These are phyloP conservation scores for Botia kubotai DNA, from an alignment of 2,797 vertebrate genomes.

Conservation along the genomic window DNA sequence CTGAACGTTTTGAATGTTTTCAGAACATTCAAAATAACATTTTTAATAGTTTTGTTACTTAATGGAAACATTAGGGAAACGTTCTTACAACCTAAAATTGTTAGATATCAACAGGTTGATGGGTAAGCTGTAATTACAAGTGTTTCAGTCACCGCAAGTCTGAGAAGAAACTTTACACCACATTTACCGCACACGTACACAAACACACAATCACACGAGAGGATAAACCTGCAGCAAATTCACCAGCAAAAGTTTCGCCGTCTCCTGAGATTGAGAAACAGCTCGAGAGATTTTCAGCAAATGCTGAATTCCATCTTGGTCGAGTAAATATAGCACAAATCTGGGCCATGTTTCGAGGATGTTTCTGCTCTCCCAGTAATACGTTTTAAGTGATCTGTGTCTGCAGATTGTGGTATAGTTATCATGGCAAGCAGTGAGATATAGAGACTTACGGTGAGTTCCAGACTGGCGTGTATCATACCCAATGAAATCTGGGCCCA, in stretches of 20 bases:
- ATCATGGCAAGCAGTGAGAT: neutral
- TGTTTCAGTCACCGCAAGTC: conserved; percentile 1
- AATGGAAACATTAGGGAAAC: too few species aligned
- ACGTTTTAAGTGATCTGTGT: neutral
- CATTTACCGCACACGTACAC: neutral
- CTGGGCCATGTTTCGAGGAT: conserved; percentile 32
- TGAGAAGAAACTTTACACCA: conserved; percentile 13
- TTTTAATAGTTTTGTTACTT: too few species aligned
- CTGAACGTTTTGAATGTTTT: too few species aligned
- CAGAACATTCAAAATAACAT: too few species aligned
- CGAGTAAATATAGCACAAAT: conserved; percentile 44
- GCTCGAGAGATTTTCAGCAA: conserved; percentile 38
- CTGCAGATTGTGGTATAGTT: conserved; percentile 7
- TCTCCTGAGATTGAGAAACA: conserved; percentile 35
- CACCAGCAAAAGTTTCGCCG: neutral
- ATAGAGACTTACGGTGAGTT: neutral
- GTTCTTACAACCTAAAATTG: too few species aligned
- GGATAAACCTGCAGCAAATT: conserved; percentile 15
- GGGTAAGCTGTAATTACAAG: conserved; percentile 20
- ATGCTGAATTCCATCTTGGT: conserved; percentile 33
- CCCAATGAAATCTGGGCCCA: neutral
- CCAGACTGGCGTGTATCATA: neutral
- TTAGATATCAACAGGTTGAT: conserved; percentile 1
- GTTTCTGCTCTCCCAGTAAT: conserved; percentile 2
- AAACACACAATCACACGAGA: conserved; percentile 11